Percentiles rank a stretch among this genome's conserved stretches.
phyloP scores from a whole-genome alignment of 2,888 invertebrate species.

The Adineta ricciae region DNA sequence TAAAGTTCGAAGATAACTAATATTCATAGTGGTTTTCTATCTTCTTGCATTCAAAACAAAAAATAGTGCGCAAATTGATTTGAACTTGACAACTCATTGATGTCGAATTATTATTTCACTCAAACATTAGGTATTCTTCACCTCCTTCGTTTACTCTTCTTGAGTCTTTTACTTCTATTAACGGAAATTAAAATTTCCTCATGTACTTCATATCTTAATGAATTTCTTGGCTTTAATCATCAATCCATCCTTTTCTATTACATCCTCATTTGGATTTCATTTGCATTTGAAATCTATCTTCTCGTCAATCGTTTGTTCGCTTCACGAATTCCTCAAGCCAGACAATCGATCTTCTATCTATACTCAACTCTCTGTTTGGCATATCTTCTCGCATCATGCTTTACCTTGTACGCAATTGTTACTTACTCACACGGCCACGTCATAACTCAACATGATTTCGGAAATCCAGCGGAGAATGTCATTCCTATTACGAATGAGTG shows the following conservation, averaged over 20 bases:
- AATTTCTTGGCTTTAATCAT: neutral
- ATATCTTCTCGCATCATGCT: neutral
- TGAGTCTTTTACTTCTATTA: neutral
- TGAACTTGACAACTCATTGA: neutral
- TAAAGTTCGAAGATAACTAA: neutral
- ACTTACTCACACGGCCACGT: neutral
- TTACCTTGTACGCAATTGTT: neutral
- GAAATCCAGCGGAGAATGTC: neutral
- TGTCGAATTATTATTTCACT: neutral
- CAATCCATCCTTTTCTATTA: neutral
- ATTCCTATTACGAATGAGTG: neutral
- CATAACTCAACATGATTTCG: neutral
- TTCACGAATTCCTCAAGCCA: neutral
- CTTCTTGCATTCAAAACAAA: neutral
- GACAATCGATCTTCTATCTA: neutral
- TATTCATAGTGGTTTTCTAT: neutral
- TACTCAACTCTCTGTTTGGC: neutral
- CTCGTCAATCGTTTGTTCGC: neutral
- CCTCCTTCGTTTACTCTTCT: neutral
- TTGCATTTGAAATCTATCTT: neutral
- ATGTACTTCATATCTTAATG: neutral
- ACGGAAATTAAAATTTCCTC: neutral
- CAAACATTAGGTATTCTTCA: neutral
- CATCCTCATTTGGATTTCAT: conserved; percentile 5
- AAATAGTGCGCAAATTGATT: neutral